These are phyloP conservation scores for Apogon talboti DNA, from an alignment of 2,797 vertebrate species.

Conservation along the genomic window DNA sequence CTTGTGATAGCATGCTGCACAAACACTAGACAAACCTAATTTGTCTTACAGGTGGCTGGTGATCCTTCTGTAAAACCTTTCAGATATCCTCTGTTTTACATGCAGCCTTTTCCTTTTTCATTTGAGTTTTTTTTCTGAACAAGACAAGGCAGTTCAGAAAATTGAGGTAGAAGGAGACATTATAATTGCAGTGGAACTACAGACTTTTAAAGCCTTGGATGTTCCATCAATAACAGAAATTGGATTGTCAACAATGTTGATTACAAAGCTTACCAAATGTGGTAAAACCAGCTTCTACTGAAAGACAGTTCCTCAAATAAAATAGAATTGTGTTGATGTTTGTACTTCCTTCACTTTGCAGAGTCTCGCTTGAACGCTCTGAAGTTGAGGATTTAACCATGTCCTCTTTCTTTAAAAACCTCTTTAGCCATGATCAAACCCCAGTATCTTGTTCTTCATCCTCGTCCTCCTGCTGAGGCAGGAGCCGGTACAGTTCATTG, in stretches of 20 bases:
- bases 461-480: constrained; percentile 80
- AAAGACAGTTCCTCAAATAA: constrained; percentile 7
- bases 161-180: constrained; percentile 11
- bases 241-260: constrained; percentile 17
- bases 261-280: constrained; percentile 22
- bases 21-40: not conserved
- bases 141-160: constrained; percentile 24
- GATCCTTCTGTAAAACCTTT: constrained; percentile 15
- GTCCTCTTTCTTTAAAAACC: constrained; percentile 13
- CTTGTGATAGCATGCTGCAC: constrained; percentile 1
- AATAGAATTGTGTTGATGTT: not conserved
- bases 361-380: constrained; percentile 2
- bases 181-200: not conserved
- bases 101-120: constrained; percentile 10
- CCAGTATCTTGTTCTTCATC: constrained; percentile 78
- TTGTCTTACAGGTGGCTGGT: not conserved
- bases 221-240: constrained; percentile 24
- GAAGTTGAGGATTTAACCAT: constrained; percentile 1
- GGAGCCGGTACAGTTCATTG: constrained; percentile 79
- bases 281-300: constrained; percentile 8
- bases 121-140: constrained; percentile 24
- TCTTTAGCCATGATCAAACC: constrained; percentile 48
- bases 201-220: constrained; percentile 14
- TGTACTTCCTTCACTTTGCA: constrained; percentile 1
- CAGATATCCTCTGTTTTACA: constrained; percentile 4